These are phyloP conservation scores for Idaea biselata DNA, from an alignment of 2,888 invertebrate genomes.

Conservation along the genomic window DNA sequence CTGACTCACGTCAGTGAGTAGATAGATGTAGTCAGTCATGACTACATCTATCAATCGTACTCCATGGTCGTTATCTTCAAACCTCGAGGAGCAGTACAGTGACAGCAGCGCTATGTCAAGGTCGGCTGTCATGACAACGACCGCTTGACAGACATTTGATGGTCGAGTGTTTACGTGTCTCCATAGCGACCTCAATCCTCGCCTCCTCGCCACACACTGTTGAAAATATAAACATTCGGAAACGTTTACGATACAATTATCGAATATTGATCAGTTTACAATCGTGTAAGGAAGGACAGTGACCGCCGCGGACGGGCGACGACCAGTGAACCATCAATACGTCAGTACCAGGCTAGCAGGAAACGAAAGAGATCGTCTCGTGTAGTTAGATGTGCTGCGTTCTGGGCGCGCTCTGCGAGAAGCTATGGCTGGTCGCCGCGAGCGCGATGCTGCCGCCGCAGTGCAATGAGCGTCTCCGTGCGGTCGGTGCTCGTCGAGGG, in stretches of 20 bases:
- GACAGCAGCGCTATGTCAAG: slow-evolving; percentile 16
- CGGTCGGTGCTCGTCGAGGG: slow-evolving; percentile 67
- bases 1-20: no score
- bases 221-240: neutral
- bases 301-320: neutral
- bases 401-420: slow-evolving; percentile 49
- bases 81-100: no score
- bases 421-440: slow-evolving; percentile 43
- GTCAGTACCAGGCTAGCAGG: slow-evolving; percentile 8
- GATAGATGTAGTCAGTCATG: no score
- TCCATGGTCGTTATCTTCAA: no score
- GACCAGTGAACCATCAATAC: neutral
- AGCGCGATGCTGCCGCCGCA: slow-evolving; percentile 21
- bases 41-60: no score
- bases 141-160: slow-evolving; percentile 22
- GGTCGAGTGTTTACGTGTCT: slow-evolving; percentile 49
- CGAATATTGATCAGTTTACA: neutral
- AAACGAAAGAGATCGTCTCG: slow-evolving; percentile 9
- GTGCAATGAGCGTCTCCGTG: slow-evolving; percentile 63
- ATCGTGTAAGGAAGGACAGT: neutral
- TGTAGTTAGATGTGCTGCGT: slow-evolving; percentile 55
- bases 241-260: neutral
- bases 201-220: neutral
- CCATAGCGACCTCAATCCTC: slow-evolving; percentile 39
- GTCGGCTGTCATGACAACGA: slow-evolving; percentile 29